Evolutionary conservation across 2,888 invertebrate genomes (phyloP).

Genomic region (Caenorhabditis sinica): DNA sequence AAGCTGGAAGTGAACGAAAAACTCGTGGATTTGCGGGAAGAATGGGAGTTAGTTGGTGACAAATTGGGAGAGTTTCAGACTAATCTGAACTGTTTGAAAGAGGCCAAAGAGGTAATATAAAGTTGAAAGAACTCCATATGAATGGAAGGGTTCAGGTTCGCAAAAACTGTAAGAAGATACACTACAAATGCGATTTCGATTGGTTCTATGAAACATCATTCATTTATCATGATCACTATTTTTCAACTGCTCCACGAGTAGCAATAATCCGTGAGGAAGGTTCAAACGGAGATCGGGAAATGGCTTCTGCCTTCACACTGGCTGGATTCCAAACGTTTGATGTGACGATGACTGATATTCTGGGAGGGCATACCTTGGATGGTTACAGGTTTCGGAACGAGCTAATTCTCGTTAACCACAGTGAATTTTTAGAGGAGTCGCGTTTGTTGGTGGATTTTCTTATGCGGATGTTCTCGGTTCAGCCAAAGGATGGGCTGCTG

Average conservation of each 20-base stretch:
- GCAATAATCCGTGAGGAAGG: slow-evolving; percentile 98
- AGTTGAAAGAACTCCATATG: background rate
- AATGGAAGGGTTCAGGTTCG: slow-evolving; percentile 42
- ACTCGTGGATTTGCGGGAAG: slow-evolving; percentile 88
- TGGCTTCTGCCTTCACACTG: slow-evolving; percentile 92
- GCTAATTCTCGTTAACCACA: background rate
- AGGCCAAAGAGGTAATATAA: slow-evolving; percentile 87
- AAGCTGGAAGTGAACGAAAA: slow-evolving; percentile 87
- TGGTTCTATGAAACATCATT: slow-evolving; percentile 54
- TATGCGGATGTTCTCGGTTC: slow-evolving; percentile 98
- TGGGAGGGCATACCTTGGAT: slow-evolving; percentile 60
- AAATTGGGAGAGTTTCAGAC: slow-evolving; percentile 92
- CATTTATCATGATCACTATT: slow-evolving; percentile 52
- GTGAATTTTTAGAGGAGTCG: slow-evolving; percentile 88
- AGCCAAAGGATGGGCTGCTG: slow-evolving; percentile 87
- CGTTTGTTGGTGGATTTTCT: slow-evolving; percentile 99
- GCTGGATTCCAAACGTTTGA: slow-evolving; percentile 91
- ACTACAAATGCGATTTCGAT: slow-evolving; percentile 60
- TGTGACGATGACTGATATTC: slow-evolving; percentile 84
- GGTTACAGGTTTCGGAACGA: slow-evolving; percentile 38
- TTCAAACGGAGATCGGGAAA: slow-evolving; percentile 96
- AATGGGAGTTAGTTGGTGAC: slow-evolving; percentile 98
- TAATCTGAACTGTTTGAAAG: slow-evolving; percentile 89
- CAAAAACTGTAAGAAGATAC: slow-evolving; percentile 26
- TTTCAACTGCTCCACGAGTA: slow-evolving; percentile 85